Evolutionary conservation across 1,140 invertebrate genomes (phyloP), one percentile per base, ranked within the genome.

Genomic region (Oedothorax gibbosus): DNA sequence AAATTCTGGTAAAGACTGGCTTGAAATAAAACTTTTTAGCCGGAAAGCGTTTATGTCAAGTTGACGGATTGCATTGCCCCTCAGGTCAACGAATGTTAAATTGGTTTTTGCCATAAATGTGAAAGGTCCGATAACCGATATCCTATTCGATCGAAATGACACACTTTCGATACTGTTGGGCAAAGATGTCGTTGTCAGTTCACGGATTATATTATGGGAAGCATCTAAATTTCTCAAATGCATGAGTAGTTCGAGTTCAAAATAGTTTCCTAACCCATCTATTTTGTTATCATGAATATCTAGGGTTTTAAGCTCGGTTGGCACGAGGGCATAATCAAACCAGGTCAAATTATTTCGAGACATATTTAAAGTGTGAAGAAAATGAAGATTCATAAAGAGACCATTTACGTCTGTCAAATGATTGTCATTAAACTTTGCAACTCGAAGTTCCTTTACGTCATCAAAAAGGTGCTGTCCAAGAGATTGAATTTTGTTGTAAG

Each of bases 231-330:
- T 76, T 56, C 66, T 71, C 77, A 87, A 68, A 14, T 92, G 92
- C 12, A 96, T 89, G 88, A 94, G 92, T 60, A 91, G 90, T 85
- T 97, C 94, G 56, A 94, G 89, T 11, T 92, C 91, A 88, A 96
- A 95, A 89, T 96, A 96, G 92, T 97, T 97, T 50, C 94, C 93
- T 0, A 98, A 91, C 88, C 96, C 93, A 88, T 92, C 92, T 85
- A 98, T 94, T 88, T 94, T 93, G 90, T 98, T 98, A 88, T 94
- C 94, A 90, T 97, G 96, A 88, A 98, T 92, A 90, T 98, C 96
- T 57, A 98, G 90, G 95, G 95, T 97, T 88, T 96, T 94, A 85
- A 98, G 91, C 85, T 93, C 94, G 68, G 90, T 89, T 0, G 97
- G 96, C 66, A 98, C 93, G 75, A 96, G 92, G 11, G 94, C 93